A percentile compares a stretch with the other conserved stretches of the same genome.
Conservation (phyloP, 2,797 vertebrate species). For the Acanthornis magna region DNA sequence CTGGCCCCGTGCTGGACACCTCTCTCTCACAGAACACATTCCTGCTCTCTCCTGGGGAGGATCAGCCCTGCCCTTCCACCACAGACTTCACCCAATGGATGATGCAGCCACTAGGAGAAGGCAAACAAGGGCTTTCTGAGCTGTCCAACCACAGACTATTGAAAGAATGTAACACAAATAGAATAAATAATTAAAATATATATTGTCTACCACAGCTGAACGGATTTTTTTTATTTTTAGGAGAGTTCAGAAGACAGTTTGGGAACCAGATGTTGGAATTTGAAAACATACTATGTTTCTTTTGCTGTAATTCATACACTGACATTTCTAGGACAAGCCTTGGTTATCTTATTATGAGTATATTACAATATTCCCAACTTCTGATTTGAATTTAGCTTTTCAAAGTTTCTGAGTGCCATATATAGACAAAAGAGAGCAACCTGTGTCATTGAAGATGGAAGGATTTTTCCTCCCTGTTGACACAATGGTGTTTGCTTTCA, state of each 20-base stretch:
- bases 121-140: not conserved
- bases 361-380: not conserved
- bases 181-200: not conserved
- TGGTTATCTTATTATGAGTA: not conserved
- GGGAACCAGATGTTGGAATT: not conserved
- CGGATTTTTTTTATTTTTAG: not conserved
- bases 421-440: not conserved
- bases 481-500: not conserved
- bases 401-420: not conserved
- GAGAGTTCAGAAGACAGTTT: not conserved
- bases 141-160: not conserved
- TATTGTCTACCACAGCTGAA: not conserved
- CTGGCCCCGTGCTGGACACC: not conserved
- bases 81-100: fast-evolving
- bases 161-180: not conserved
- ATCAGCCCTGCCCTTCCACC: not conserved
- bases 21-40: not conserved
- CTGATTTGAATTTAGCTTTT: not conserved
- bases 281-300: not conserved
- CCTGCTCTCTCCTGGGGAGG: not conserved
- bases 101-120: not conserved
- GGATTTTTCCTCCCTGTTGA: not conserved
- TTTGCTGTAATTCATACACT: not conserved
- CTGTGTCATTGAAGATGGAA: not conserved
- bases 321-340: not conserved